A percentile compares a stretch with the other conserved stretches of the same genome.
Evolutionary conservation across 2,888 invertebrate genomes (phyloP).

Genomic region (Leptothorax acervorum): DNA sequence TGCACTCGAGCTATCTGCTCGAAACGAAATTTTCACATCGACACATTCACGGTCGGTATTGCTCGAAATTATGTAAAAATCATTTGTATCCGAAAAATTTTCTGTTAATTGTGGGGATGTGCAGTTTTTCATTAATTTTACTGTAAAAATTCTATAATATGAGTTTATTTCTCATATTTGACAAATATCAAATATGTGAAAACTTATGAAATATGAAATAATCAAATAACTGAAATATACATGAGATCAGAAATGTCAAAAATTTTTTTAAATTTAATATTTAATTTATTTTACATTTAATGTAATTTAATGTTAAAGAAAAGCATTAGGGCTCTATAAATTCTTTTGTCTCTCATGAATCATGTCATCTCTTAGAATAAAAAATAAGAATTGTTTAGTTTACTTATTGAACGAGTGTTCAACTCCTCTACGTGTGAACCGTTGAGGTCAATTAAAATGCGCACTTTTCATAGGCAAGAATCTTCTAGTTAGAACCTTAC

Average conservation of each 20-base stretch:
- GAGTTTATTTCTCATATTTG: neutral
- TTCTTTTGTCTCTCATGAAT: neutral
- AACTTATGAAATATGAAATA: neutral
- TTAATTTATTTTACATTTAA: neutral
- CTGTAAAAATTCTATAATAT: neutral
- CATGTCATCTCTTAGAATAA: neutral
- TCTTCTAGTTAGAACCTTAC: neutral
- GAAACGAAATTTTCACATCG: neutral
- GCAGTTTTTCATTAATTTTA: neutral
- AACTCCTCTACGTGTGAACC: neutral
- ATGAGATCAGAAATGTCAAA: neutral
- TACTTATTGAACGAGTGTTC: neutral
- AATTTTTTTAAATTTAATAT: neutral
- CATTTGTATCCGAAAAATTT: neutral
- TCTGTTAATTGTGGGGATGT: neutral
- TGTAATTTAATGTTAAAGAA: neutral
- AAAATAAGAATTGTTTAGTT: conserved; percentile 1
- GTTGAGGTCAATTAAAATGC: neutral
- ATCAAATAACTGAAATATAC: neutral
- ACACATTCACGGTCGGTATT: neutral
- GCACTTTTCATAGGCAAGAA: neutral
- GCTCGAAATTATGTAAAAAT: neutral
- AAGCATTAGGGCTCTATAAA: neutral
- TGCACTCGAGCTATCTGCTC: neutral
- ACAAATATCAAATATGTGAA: neutral